Evolutionary conservation across 2,797 vertebrate species (phyloP), one percentile per base, ranked within the genome.

Genomic region (Anguilla obscura): DNA sequence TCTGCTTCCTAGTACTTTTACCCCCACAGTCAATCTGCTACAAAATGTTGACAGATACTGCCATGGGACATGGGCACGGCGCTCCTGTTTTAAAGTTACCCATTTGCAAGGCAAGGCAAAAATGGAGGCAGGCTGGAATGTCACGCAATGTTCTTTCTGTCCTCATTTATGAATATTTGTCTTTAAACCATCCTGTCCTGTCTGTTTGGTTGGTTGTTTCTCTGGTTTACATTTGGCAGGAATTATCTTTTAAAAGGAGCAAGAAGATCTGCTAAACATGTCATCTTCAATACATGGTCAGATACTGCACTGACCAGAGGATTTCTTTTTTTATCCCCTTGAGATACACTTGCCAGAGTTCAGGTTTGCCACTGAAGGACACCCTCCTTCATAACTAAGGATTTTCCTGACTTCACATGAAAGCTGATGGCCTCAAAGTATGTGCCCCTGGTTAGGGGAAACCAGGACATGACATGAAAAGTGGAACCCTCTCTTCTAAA

Each of bases 281-380:
- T 87, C 63, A 33, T 48, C 71, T 87, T 82, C 76, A 30, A 48
- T 12, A 54, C 21, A 10, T 30, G n/a, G 18, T 16, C 56, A 74
- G 40, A 74, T n/a, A 30, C 45, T 74, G 66, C n/a, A 74, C 27
- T 76, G n/a, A 4, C n/a, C 54, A 40, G 27, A 33, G 18, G 69
- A 7, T 16, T 33, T 79, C 48, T 48, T 86, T 56, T 40, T 86
- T n/a, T 86, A 5, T 74, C 27, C 27, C 30, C 45, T 83, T 60
- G 54, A 16, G 27, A 48, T n/a, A 7, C 10, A 40, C 52, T 87
- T 76, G 86, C 86, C 27, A 3, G 36, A n/a, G 33, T 87, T 83
- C 86, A 87, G 71, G 14, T 87, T 82, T 71, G 66, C 66, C 21
- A 79, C 66, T 48, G 56, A 45, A 87, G 86, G 33, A 58, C 74